A percentile compares a stretch with the other conserved stretches of the same genome.
phyloP scores from a whole-genome alignment of 2,797 vertebrate genomes.

The Onychomys torridus region DNA sequence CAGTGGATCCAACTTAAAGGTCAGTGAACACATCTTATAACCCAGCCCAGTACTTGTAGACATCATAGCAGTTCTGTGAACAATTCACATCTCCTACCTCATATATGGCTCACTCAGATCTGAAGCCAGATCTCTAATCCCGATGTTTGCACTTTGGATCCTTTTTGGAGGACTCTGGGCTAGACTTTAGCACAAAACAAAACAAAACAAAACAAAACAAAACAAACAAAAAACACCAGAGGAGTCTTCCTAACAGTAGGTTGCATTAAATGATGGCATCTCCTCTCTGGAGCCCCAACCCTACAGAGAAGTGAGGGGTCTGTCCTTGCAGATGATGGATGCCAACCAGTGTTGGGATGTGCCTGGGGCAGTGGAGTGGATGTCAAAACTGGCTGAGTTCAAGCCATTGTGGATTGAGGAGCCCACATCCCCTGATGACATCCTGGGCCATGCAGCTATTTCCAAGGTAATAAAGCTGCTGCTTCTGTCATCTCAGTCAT shows the following conservation, averaged over 20 bases:
- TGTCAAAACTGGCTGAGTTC: conserved; percentile 89
- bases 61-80: background rate
- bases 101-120: background rate
- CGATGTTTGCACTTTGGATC: background rate
- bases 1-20: background rate
- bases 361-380: conserved; percentile 89
- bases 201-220: too few species aligned
- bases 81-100: background rate
- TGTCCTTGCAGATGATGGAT: conserved; percentile 90
- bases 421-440: conserved; percentile 91
- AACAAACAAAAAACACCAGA: background rate
- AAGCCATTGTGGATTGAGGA: conserved; percentile 92
- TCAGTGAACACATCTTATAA: background rate
- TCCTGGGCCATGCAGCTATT: conserved; percentile 91
- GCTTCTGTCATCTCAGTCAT: background rate
- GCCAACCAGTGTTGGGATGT: conserved; percentile 93
- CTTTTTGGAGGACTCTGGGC: background rate
- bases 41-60: background rate
- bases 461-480: conserved; percentile 86
- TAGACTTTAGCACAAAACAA: background rate
- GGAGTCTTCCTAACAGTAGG: background rate
- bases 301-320: background rate
- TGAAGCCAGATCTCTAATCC: background rate
- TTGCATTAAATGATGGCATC: background rate
- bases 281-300: background rate